Evolutionary conservation across 2,888 invertebrate genomes (phyloP), one percentile per base, ranked within the genome.

Genomic region (Barypeithes pellucidus): DNA sequence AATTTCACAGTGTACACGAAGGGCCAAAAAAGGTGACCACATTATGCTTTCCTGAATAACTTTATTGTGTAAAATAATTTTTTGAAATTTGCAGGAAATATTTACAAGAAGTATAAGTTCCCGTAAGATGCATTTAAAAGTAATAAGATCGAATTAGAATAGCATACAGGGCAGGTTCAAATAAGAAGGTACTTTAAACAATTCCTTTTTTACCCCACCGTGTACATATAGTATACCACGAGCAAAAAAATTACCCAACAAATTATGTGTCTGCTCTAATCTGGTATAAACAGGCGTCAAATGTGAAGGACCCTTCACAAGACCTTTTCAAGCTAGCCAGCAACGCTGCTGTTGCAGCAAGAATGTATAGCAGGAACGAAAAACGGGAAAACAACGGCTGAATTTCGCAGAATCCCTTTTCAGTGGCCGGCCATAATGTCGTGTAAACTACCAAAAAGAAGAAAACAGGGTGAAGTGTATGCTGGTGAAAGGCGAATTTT

Each of bases 321-420:
- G 43, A 57, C 33, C 33, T 43, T 57, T 70, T 63, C 22, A 52
- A 69, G 50, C 29, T 16, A 65, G 70, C 41, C 20, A 54, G 36
- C 50, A 50, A 54, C 69, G 3, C 52, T 47, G 54, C 54, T 11
- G 33, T 7, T 29, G 57, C 14, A 57, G 43, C 57, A 43, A 65
- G 62, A 36, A 70, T 63, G 70, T 57, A n/a, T n/a, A 57, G 70
- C 52, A 24, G 47, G 45, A 68, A 61, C 47, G 62, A 69, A 62
- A 45, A 69, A 47, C 33, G n/a, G 62, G 36, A 69, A 69, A 62
- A 69, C 69, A 69, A 69, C 62, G 62, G 41, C 62, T 62, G 62
- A 47, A 52, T 69, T 62, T 62, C 54, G 69, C 47, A 39, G 69
- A 41, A 29, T 47, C 36, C 61, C 41, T 68, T 60, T 33, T 29